Evolutionary conservation across 1,140 invertebrate genomes (phyloP).

Genomic region (Lepidurus packardi): DNA sequence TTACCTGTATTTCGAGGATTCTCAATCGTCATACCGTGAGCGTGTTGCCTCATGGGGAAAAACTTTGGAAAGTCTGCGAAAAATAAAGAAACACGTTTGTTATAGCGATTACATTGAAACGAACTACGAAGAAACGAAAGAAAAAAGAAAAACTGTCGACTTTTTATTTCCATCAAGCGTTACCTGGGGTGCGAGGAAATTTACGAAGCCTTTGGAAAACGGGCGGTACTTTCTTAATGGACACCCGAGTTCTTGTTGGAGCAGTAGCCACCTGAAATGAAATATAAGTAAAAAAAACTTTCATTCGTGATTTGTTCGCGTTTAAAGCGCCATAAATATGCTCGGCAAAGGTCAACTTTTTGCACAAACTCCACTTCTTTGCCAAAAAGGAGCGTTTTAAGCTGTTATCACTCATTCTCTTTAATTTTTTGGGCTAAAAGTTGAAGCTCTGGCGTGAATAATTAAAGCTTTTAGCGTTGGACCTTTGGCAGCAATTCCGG

Average conservation of each 20-base stretch:
- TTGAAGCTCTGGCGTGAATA: too few species aligned
- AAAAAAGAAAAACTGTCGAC: background rate
- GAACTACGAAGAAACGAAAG: too few species aligned
- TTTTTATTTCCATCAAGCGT: background rate
- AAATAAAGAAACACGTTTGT: background rate
- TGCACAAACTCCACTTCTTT: too few species aligned
- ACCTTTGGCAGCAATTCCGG: background rate
- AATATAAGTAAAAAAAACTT: background rate
- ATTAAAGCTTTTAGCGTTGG: background rate
- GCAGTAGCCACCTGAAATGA: background rate
- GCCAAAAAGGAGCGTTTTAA: too few species aligned
- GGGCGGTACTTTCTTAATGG: background rate
- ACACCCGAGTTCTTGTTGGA: background rate
- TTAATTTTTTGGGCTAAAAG: too few species aligned
- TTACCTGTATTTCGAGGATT: background rate
- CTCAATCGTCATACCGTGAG: background rate
- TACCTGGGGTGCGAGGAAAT: conserved; percentile 17
- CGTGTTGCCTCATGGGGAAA: background rate
- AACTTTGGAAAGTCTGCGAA: background rate
- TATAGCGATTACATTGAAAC: background rate
- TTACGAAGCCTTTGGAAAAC: background rate
- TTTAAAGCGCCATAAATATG: too few species aligned
- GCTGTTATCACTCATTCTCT: too few species aligned
- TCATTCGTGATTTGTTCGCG: background rate
- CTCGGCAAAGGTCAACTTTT: too few species aligned